Base-by-base conservation (phyloP, 2,888 invertebrate genomes). In the Lymantria dispar region DNA sequence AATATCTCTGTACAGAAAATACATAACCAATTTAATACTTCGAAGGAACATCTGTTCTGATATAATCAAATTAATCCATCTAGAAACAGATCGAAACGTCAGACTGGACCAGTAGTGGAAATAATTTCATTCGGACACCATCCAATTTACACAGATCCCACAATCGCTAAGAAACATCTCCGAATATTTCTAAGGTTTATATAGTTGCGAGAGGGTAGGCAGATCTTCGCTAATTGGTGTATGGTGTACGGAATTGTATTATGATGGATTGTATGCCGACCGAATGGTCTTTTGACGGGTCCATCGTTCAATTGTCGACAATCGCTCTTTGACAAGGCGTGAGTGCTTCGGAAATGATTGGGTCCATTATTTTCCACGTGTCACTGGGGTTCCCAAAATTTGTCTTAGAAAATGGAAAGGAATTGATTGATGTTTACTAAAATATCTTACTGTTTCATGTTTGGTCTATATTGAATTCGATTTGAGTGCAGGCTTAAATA, bases 61-160 rank as follows among this genome's bases (percentile, higher is more conserved):
- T 58, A 78, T 89, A 86, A 91, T 91, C 89, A 88, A 87, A 89
- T 90, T 88, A 89, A 91, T 90, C 90, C 90, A 91, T 91, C 89
- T 88, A 80, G 80, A 77, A 83, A 77, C 84, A 84, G 83, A 91
- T 90, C 90, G 90, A 89, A 91, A 89, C 85, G 90, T 87, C 90
- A 89, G 82, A 64, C 74, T 74, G 80, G 77, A 78, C 82, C 77
- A 78, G 80, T 81, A 82, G 79, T 83, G 85, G 85, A 88, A 87
- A 89, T 86, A 85, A 88, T 88, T 88, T 86, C 82, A 80, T 79
- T 73, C 59, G 60, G 61, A 71, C 70, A 64, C 62, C 59, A 60
- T 46, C 83, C 64, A 70, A 38, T 47, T 29, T 60, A 48, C 29
- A 43, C 60, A 69, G 83, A 71, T 8, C 80, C 49, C 39, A 50